These are phyloP conservation scores for Tanaodytes sp. DNA, from an alignment of 2,888 invertebrate genomes.

Conservation along the genomic window DNA sequence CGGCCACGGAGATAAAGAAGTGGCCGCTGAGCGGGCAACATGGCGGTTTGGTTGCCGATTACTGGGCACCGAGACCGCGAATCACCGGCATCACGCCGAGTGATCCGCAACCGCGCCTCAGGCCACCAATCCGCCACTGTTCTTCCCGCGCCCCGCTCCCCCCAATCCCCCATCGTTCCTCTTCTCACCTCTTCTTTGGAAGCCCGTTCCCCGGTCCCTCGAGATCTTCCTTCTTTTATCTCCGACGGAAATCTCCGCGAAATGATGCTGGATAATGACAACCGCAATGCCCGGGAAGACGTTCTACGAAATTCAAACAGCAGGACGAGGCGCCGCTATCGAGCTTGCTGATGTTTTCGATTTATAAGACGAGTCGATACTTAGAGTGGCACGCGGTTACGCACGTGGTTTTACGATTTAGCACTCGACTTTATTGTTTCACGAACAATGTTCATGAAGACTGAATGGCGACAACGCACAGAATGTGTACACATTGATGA, in stretches of 20 bases:
- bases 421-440: too few relatives aligned
- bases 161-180: conserved; percentile 37
- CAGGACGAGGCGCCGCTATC: not conserved
- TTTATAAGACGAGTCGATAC: too few relatives aligned
- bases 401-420: too few relatives aligned
- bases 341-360: too few relatives aligned
- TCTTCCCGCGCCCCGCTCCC: conserved; percentile 23
- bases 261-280: conserved; percentile 67
- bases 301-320: conserved; percentile 56
- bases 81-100: conserved; percentile 73
- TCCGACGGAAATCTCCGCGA: conserved; percentile 62
- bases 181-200: conserved; percentile 34
- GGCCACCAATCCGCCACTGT: conserved; percentile 72
- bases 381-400: too few relatives aligned
- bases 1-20: conserved; percentile 51
- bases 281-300: conserved; percentile 57
- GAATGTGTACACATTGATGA: too few relatives aligned
- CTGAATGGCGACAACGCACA: too few relatives aligned
- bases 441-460: too few relatives aligned
- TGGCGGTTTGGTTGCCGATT: conserved; percentile 69
- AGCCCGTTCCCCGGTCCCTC: conserved; percentile 31
- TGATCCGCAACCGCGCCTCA: conserved; percentile 71
- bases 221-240: conserved; percentile 57
- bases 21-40: conserved; percentile 64
- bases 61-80: conserved; percentile 72